phyloP scores from a whole-genome alignment of 1,140 invertebrate genomes.

The Kradibia gibbosae region DNA sequence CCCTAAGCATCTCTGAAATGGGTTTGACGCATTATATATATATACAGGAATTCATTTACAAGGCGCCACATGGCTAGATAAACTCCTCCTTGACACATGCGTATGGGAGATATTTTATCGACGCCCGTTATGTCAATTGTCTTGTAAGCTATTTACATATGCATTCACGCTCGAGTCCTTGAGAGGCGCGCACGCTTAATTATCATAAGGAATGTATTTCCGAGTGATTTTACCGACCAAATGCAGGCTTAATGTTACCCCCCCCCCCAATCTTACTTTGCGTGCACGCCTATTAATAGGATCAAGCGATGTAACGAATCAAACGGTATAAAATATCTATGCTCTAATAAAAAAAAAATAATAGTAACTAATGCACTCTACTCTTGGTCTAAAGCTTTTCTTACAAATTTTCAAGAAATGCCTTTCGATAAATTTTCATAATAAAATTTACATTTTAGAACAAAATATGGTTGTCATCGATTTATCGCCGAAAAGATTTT shows the following conservation, averaged over 20 bases:
- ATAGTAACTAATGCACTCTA: slow-evolving; percentile 33
- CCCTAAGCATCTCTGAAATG: slow-evolving; percentile 29
- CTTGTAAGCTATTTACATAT: slow-evolving; percentile 46
- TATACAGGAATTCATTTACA: slow-evolving; percentile 50
- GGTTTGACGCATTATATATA: slow-evolving; percentile 46
- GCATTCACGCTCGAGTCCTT: not conserved
- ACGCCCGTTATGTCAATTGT: slow-evolving; percentile 16
- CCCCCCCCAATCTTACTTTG: too few relatives aligned
- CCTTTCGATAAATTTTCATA: not conserved
- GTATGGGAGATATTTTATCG: slow-evolving; percentile 3
- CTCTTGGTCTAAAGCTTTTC: slow-evolving; percentile 50
- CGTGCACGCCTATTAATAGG: not conserved
- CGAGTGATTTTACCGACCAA: not conserved
- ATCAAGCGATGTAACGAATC: slow-evolving; percentile 42
- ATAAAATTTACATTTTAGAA: slow-evolving; percentile 6
- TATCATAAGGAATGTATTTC: not conserved
- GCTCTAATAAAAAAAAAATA: slow-evolving; percentile 22
- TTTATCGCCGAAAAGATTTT: slow-evolving; percentile 24
- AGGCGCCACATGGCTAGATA: slow-evolving; percentile 43
- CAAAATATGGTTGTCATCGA: slow-evolving; percentile 13
- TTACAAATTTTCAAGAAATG: slow-evolving; percentile 17
- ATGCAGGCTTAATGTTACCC: not conserved
- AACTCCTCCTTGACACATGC: not conserved
- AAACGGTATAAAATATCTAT: slow-evolving; percentile 36
- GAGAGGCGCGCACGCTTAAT: not conserved